These are phyloP conservation scores for Crenichthys baileyi DNA, from an alignment of 2,797 vertebrate species.

Conservation along the genomic window DNA sequence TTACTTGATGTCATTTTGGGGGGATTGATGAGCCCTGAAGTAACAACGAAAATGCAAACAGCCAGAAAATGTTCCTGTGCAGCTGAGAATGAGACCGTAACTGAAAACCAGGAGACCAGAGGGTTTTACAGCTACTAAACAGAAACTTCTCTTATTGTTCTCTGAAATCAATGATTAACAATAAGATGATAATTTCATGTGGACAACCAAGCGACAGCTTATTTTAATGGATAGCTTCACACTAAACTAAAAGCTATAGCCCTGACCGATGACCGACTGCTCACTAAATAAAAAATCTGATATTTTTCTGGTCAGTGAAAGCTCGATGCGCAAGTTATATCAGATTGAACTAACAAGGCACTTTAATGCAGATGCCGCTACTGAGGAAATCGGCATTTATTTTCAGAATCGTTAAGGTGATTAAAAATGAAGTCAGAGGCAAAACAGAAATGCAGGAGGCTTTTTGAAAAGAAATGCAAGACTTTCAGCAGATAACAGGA, in stretches of 20 bases:
- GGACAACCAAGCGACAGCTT: not conserved
- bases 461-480: not conserved
- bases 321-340: not conserved
- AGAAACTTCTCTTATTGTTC: not conserved
- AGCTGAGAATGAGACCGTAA: not conserved
- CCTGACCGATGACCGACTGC: not conserved
- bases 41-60: conserved; percentile 8
- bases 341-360: not conserved
- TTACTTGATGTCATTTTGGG: conserved; percentile 12
- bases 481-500: conserved; percentile 1
- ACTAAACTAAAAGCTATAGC: too few relatives aligned
- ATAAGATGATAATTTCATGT: not conserved
- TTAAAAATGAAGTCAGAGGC: not conserved
- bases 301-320: not conserved
- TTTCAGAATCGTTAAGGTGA: not conserved
- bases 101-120: not conserved
- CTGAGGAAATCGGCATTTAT: not conserved
- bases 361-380: not conserved
- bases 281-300: not conserved
- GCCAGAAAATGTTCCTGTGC: conserved; percentile 1
- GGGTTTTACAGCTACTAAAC: not conserved
- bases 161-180: not conserved
- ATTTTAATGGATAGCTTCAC: not conserved
- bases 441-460: not conserved
- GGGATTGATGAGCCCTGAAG: conserved; percentile 5